Evolutionary conservation across 2,888 invertebrate species (phyloP), one percentile per base, ranked within the genome.

Genomic region (Eremobia ochroleuca): DNA sequence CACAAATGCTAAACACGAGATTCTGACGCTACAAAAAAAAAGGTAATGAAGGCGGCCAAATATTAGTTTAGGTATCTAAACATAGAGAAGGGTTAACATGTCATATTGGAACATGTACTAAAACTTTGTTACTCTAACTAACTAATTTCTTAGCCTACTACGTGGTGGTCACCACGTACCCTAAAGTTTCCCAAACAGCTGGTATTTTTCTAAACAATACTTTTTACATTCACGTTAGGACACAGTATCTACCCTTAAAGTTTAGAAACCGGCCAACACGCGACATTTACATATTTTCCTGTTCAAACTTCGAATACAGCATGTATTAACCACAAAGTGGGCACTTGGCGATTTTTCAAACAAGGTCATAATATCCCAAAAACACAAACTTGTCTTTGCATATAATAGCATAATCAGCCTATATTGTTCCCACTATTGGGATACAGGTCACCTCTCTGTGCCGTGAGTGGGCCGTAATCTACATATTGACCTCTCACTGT

Each of bases 201-300:
- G 71, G 28, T 62, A 72, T 72, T 77, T 83, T 85, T 61, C 21
- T 59, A 83, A 84, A 82, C 69, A 78, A 75, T 64, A 40, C 61
- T 61, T 86, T 77, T 76, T 73, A 59, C 43, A 67, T 67, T 65
- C 59, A 21, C 66, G 49, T 69, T 66, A 74, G 37, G 31, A 52
- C 18, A 28, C 46, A 28, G 46, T n/a, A 3, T 52, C 49, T 28
- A n/a, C 76, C 52, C 62, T 28, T 49, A 61, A 83, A 84, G 76
- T 82, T 80, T 78, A 31, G 49, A 25, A 71, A 15, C 66, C 67
- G 68, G 79, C 81, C 78, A 55, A 82, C 85, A 85, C 76, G 88
- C 87, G 87, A 87, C 89, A 93, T 93, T 91, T 89, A 88, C 92
- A 92, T 92, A 90, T 90, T 90, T 91, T 91, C 90, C 72, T 55